A percentile compares a stretch with the other conserved stretches of the same genome.
Conservation (phyloP, 2,113 vertebrate genomes). For the Neomonachus schauinslandi region DNA sequence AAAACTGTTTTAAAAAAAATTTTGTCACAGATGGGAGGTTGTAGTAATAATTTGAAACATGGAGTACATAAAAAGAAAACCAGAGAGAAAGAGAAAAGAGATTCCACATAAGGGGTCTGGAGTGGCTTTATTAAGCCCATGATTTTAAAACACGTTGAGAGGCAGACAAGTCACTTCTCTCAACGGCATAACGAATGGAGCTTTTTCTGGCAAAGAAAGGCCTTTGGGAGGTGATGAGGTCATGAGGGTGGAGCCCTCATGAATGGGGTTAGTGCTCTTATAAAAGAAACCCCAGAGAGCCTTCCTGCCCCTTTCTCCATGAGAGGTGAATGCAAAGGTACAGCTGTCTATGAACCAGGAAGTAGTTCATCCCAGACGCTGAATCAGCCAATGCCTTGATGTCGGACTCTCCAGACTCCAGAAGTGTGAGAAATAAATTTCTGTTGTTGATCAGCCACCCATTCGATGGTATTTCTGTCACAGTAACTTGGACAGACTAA, state of each 20-base stretch:
- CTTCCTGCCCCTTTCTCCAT: neutral
- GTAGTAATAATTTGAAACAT: neutral
- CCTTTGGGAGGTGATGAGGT: neutral
- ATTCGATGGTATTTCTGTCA: neutral
- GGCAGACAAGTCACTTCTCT: neutral
- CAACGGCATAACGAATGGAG: neutral
- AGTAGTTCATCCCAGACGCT: neutral
- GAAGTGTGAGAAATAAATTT: neutral
- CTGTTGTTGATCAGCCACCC: neutral
- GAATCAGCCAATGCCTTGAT: neutral
- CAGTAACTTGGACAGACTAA: neutral
- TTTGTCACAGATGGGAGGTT: neutral
- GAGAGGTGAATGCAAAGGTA: neutral
- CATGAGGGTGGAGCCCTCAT: neutral
- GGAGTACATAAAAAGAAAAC: neutral
- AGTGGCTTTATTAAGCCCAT: neutral
- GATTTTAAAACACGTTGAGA: neutral
- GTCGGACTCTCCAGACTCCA: neutral
- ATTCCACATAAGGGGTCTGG: neutral
- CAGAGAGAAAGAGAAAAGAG: neutral
- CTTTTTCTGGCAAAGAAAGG: conserved; percentile 6
- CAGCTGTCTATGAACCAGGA: neutral
- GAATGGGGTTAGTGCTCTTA: neutral
- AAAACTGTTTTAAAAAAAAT: neutral
- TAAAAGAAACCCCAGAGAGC: neutral